Conservation (phyloP, 2,888 invertebrate species). For the Leptarthrus brevirostris region DNA sequence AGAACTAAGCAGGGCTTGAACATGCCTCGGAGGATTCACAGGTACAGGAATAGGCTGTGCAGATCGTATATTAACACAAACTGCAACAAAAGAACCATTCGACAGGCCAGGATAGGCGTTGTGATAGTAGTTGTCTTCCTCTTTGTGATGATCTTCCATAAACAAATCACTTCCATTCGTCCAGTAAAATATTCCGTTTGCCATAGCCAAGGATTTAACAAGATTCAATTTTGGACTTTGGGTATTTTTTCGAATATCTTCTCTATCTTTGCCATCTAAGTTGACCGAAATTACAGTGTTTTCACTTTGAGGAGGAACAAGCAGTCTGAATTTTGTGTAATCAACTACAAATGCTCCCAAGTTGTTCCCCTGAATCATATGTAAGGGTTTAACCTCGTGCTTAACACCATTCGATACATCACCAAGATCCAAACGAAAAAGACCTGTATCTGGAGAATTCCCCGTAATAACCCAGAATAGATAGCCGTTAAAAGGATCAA, state of each 20-base stretch:
- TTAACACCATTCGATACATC: conserved; percentile 81
- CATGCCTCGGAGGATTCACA: conserved; percentile 79
- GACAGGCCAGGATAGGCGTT: conserved; percentile 74
- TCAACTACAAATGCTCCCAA: conserved; percentile 88
- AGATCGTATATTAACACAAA: conserved; percentile 73
- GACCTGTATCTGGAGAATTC: conserved; percentile 70
- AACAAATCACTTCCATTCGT: conserved; percentile 82
- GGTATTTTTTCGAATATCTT: conserved; percentile 79
- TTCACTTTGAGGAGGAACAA: conserved; percentile 78
- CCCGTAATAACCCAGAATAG: conserved; percentile 81
- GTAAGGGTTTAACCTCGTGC: conserved; percentile 75
- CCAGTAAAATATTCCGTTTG: conserved; percentile 86
- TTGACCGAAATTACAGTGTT: conserved; percentile 86
- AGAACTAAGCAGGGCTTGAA: conserved; percentile 85
- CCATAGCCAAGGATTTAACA: conserved; percentile 80
- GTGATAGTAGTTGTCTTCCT: conserved; percentile 79
- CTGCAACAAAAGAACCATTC: conserved; percentile 69
- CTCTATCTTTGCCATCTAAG: conserved; percentile 81
- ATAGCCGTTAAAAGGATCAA: conserved; percentile 93
- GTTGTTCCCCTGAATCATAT: conserved; percentile 74
- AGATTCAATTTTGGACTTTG: conserved; percentile 80
- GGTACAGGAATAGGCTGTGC: conserved; percentile 85
- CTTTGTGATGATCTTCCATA: conserved; percentile 81
- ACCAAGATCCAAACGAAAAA: conserved; percentile 81
- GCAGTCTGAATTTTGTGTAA: conserved; percentile 81